phyloP scores from a whole-genome alignment of 2,888 invertebrate genomes.

The Coremacera marginata region DNA sequence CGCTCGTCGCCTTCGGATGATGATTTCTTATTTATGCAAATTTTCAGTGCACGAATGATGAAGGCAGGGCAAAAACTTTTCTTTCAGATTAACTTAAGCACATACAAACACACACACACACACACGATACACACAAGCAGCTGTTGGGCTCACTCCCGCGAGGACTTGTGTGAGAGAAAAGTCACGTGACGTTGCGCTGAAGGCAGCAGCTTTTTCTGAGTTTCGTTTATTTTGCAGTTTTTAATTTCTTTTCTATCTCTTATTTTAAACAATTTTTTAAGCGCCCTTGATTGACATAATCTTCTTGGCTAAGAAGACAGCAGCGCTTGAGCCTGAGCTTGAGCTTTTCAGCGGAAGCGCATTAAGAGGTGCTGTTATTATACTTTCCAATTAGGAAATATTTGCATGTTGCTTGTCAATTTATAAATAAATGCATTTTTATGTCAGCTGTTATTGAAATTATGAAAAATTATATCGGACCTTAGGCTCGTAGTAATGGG shows the following conservation, averaged over 20 bases:
- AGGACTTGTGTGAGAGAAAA: slow-evolving; percentile 30
- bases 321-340: slow-evolving; percentile 13
- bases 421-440: too few relatives aligned
- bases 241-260: slow-evolving; percentile 8
- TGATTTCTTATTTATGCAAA: slow-evolving; percentile 32
- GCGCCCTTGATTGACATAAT: slow-evolving; percentile 55
- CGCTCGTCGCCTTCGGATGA: not conserved
- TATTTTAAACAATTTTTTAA: slow-evolving; percentile 40
- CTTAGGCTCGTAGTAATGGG: too few relatives aligned
- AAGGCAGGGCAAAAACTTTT: slow-evolving; percentile 27
- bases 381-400: not conserved
- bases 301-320: slow-evolving; percentile 37
- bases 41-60: not conserved
- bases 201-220: not conserved
- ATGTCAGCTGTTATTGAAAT: too few relatives aligned
- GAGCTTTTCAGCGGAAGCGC: slow-evolving; percentile 19
- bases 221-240: slow-evolving; percentile 25
- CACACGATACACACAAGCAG: not conserved
- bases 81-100: slow-evolving; percentile 30
- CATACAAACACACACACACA: slow-evolving; percentile 4
- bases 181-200: slow-evolving; percentile 22
- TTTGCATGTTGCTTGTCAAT: too few relatives aligned
- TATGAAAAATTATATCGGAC: too few relatives aligned
- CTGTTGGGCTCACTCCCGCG: not conserved
- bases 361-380: slow-evolving; percentile 16